phyloP scores from a whole-genome alignment of 2,113 vertebrate species.

The Semicossyphus pulcher region DNA sequence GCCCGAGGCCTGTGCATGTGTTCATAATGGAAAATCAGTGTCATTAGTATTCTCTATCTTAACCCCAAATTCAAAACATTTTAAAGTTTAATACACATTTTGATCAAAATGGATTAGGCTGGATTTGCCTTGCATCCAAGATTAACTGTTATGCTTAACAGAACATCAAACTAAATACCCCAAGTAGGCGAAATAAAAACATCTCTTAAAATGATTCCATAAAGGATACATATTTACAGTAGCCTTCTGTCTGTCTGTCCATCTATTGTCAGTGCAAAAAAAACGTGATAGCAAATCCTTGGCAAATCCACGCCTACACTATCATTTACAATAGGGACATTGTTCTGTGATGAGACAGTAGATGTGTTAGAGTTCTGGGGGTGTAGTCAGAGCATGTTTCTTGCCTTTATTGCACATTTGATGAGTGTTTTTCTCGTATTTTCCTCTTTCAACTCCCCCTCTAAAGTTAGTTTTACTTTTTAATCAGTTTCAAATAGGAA shows the following conservation, averaged over 20 bases:
- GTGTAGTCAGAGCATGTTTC: slow-evolving; percentile 26
- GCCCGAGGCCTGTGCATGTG: not conserved
- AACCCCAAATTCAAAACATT: slow-evolving; percentile 22
- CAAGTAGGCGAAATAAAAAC: slow-evolving; percentile 16
- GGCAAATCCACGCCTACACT: slow-evolving; percentile 68
- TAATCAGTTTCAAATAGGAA: slow-evolving; percentile 51
- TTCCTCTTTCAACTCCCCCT: slow-evolving; percentile 20
- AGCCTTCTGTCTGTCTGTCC: slow-evolving; percentile 25
- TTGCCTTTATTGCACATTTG: slow-evolving; percentile 38
- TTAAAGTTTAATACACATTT: slow-evolving; percentile 3
- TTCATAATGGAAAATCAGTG: slow-evolving; percentile 26
- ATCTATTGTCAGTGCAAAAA: slow-evolving; percentile 42
- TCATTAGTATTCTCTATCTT: slow-evolving; percentile 20
- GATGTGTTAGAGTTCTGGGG: slow-evolving; percentile 47
- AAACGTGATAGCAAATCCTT: slow-evolving; percentile 64
- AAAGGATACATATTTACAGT: slow-evolving; percentile 42
- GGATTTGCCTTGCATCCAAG: slow-evolving; percentile 21
- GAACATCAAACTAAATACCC: slow-evolving; percentile 4
- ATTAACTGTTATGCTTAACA: slow-evolving; percentile 5
- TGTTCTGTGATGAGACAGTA: slow-evolving; percentile 69
- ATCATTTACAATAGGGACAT: slow-evolving; percentile 66
- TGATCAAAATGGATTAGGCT: slow-evolving; percentile 34
- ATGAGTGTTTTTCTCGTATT: slow-evolving; percentile 29
- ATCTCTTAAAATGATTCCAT: slow-evolving; percentile 14
- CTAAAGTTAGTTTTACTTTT: slow-evolving; percentile 43